Base-by-base conservation (phyloP, 2,888 invertebrate species). In the Clanis bilineata region DNA sequence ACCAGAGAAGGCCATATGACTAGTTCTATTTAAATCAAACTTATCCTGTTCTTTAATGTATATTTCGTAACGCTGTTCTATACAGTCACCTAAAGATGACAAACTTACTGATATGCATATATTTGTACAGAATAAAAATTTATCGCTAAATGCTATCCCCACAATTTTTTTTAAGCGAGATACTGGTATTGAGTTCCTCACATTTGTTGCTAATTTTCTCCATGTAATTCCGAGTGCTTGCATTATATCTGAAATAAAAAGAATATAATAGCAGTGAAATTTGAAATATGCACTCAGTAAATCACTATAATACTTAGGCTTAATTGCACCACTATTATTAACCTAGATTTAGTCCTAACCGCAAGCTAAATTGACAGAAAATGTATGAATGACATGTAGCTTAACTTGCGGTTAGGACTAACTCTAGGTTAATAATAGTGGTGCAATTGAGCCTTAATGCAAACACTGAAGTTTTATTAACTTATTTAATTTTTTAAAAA, bases 11-110 rank as follows among this genome's bases (percentile, higher is more conserved):
- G 95, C 95, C 96, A 98, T 97, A 64, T 97, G 95, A 60, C 90
- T 81, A 2, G 97, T 97, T 68, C 98, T 92, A 64, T 77, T 88
- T 12, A 76, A 69, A 73, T 95, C 94, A 93, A 94, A 96, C 65
- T 84, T 83, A 3, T 93, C 88, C 66, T 95, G 85, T 64, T 95
- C 93, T 15, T 93, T 93, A 61, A 88, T 93, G 56, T 94, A 92
- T 56, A 95, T 94, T 89, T 98, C 97, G 80, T 97, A 96, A 56
- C 94, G 93, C 81, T 98, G 98, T 83, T 98, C 96, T 47, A 98
- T 78, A 4, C 95, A 73, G 83, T 98, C 98, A 12, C 98, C 98
- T 5, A 94, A 71, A 1, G 95, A 95, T 23, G 97, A 97, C 56
- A 98, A 92, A 2, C 93, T 91, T 54, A 96, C 85, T 0, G 97